phyloP scores from a whole-genome alignment of 2,113 vertebrate species.

The Oophaga pumilio region DNA sequence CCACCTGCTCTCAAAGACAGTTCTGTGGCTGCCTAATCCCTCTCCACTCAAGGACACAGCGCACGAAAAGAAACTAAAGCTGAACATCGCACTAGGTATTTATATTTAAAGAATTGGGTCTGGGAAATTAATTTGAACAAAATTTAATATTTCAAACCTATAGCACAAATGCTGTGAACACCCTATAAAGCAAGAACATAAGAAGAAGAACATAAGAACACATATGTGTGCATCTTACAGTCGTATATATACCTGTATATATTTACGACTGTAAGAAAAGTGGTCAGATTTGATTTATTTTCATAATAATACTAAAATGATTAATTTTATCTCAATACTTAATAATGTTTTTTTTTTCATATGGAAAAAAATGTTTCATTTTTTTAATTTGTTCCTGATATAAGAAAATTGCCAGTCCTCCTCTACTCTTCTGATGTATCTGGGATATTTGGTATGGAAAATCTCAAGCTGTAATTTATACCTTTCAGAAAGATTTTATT shows the following conservation, averaged over 20 bases:
- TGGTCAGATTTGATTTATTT: neutral
- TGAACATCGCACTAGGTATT: slow-evolving; percentile 60
- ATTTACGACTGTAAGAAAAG: neutral
- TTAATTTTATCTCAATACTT: neutral
- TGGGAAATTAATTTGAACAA: neutral
- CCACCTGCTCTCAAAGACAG: slow-evolving; percentile 64
- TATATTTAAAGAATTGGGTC: neutral
- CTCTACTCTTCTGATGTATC: neutral
- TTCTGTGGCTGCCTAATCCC: slow-evolving; percentile 63
- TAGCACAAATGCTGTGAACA: too few relatives aligned
- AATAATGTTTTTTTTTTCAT: neutral
- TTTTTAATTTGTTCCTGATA: too few relatives aligned
- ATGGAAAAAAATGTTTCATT: neutral
- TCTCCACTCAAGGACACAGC: slow-evolving; percentile 66
- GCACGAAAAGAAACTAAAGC: neutral
- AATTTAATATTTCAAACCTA: too few relatives aligned
- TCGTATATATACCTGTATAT: too few relatives aligned
- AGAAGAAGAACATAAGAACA: too few relatives aligned
- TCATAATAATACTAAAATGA: neutral
- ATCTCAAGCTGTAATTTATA: neutral
- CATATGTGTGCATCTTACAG: too few relatives aligned
- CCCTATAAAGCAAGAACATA: too few relatives aligned
- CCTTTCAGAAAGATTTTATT: neutral
- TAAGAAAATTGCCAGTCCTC: neutral
- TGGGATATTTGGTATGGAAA: neutral